These are phyloP conservation scores for Callyntrura guangdongensis DNA, from an alignment of 2,888 invertebrate species.

Conservation along the genomic window DNA sequence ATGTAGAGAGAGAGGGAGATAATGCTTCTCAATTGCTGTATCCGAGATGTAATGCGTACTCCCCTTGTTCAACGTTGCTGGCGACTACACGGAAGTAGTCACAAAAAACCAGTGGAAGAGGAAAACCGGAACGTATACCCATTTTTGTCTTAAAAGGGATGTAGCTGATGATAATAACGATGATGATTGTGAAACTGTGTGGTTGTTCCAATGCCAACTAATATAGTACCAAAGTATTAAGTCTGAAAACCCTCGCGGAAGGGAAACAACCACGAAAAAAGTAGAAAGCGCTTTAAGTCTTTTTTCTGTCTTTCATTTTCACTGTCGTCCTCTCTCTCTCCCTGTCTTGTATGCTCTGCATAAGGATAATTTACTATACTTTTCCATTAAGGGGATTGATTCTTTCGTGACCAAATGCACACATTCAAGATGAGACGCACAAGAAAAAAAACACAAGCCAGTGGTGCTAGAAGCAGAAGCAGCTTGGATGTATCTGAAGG, in stretches of 20 bases:
- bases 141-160: constrained; percentile 29
- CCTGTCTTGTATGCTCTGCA: constrained; percentile 62
- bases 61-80: too few relatives aligned
- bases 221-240: constrained; percentile 6
- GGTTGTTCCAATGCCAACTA: constrained; percentile 27
- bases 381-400: constrained; percentile 85
- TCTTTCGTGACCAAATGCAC: constrained; percentile 84
- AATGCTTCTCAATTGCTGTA: too few relatives aligned
- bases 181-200: neutral
- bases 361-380: constrained; percentile 85
- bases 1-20: neutral
- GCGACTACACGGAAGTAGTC: too few relatives aligned
- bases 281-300: constrained; percentile 66
- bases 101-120: neutral
- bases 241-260: neutral
- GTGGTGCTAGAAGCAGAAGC: neutral
- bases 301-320: constrained; percentile 74
- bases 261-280: constrained; percentile 10
- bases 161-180: neutral
- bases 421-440: constrained; percentile 64
- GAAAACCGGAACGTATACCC: neutral
- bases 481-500: neutral
- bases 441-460: neutral
- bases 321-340: constrained; percentile 58
- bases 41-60: neutral